Percentiles rank a stretch among this genome's conserved stretches.
These are phyloP conservation scores for Ammodramus savannarum DNA, from an alignment of 2,113 vertebrate genomes.

Conservation along the genomic window DNA sequence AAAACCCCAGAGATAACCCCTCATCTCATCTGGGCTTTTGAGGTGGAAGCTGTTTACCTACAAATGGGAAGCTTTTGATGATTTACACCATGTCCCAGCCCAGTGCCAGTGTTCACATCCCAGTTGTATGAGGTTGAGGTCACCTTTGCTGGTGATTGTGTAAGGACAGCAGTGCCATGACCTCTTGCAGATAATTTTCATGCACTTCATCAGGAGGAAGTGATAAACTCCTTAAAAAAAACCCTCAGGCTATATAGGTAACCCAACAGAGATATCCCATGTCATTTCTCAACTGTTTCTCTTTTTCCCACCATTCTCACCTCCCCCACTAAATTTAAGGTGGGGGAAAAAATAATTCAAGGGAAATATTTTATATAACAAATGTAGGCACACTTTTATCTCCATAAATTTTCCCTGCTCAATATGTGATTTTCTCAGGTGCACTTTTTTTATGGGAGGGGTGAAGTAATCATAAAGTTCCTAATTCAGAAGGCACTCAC, in stretches of 20 bases:
- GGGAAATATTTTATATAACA: slow-evolving; percentile 6
- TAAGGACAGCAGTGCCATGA: background rate
- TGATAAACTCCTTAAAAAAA: background rate
- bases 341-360: slow-evolving; percentile 10
- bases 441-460: background rate
- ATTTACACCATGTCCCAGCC: background rate
- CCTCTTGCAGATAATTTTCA: background rate
- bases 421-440: background rate
- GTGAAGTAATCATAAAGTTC: background rate
- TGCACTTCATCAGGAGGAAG: background rate
- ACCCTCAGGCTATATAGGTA: background rate
- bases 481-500: background rate
- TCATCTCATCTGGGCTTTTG: background rate
- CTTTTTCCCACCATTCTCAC: background rate
- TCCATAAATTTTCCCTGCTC: background rate
- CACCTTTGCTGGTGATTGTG: background rate
- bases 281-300: background rate
- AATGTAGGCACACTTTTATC: background rate
- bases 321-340: background rate
- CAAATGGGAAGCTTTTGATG: background rate
- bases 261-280: background rate
- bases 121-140: background rate
- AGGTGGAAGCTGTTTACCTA: background rate
- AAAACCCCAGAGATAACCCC: background rate
- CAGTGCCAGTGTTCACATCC: background rate